Base-by-base conservation (phyloP, 1,140 invertebrate species). In the Zaprionus inermis region DNA sequence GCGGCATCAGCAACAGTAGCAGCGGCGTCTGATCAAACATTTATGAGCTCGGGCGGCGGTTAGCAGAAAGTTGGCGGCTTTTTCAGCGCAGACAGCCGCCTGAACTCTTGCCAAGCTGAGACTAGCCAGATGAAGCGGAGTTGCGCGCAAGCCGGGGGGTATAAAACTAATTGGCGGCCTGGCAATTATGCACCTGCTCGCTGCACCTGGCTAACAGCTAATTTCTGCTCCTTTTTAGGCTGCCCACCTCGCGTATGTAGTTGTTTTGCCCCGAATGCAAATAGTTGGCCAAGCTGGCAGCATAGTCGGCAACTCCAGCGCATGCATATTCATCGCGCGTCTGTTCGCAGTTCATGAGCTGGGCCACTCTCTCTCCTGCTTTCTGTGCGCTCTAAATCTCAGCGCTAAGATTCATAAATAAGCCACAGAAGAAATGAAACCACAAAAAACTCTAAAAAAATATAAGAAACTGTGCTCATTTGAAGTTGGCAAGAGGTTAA, bases 111-210 rank as follows among this genome's bases (percentile, higher is more conserved):
- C n/a, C 44, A 20, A 11, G 44, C 44, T 49, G 44, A 49, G 18
- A 10, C 18, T 11, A 38, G 18, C 44, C 60, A 64, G 68, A 55
- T 56, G 63, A 55, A 65, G 38, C 52, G 32, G 38, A n/a, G 24
- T 30, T 28, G 38, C n/a, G 11, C 5, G 38, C 52, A 9, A n/a
- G 38, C 38, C n/a, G n/a, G n/a, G 38, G 38, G 51, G 72, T 70
- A 77, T 68, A 77, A 77, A 77, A 77, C 74, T 77, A 77, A 77
- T 77, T 77, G 73, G 74, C 63, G 74, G 74, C 59, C 58, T 32
- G 52, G 51, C 70, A 77, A 73, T 77, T 77, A 77, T 77, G 74
- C 73, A 76, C 55, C 52, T 57, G 54, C 28, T 46, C 32, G 32
- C 36, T 54, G 49, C 41, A 34, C 11, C 44, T 49, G 44, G 11